These are phyloP conservation scores for Clarias pachynema DNA, from an alignment of 2,797 vertebrate species.

Conservation along the genomic window DNA sequence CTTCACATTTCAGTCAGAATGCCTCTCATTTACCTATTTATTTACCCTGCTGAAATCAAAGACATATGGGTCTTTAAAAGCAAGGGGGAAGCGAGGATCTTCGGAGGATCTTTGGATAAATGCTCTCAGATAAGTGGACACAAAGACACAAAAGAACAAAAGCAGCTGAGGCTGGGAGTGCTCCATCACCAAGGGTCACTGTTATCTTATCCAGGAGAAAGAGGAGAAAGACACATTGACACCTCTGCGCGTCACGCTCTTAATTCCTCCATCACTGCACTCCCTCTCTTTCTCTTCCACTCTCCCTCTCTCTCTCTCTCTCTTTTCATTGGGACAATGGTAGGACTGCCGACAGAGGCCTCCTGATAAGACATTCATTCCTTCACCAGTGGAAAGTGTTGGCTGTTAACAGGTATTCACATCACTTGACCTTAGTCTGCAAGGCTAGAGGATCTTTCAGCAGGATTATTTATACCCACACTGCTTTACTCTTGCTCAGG, in stretches of 20 bases:
- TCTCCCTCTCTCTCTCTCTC: slow-evolving; percentile 38
- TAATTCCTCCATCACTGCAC: slow-evolving; percentile 57
- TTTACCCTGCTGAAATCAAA: slow-evolving; percentile 63
- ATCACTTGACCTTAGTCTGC: slow-evolving; percentile 58
- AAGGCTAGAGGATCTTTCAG: slow-evolving; percentile 55
- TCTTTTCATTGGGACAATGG: slow-evolving; percentile 54
- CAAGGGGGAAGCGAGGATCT: slow-evolving; percentile 54
- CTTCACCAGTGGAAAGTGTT: slow-evolving; percentile 56
- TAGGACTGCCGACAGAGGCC: slow-evolving; percentile 58
- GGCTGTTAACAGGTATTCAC: slow-evolving; percentile 62
- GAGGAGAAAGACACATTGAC: slow-evolving; percentile 59
- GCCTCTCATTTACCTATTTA: slow-evolving; percentile 57
- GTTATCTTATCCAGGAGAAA: slow-evolving; percentile 61
- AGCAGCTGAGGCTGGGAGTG: slow-evolving; percentile 53
- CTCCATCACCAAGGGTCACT: slow-evolving; percentile 61
- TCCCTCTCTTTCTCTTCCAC: slow-evolving; percentile 34
- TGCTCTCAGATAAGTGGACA: slow-evolving; percentile 63
- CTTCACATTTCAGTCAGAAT: slow-evolving; percentile 44
- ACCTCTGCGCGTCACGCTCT: slow-evolving; percentile 58
- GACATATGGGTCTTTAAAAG: slow-evolving; percentile 59
- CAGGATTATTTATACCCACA: slow-evolving; percentile 54
- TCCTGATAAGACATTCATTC: slow-evolving; percentile 58
- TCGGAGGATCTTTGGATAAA: slow-evolving; percentile 62
- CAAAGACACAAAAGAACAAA: slow-evolving; percentile 63
- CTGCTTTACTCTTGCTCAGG: slow-evolving; percentile 48